Base-by-base conservation (phyloP, 2,888 invertebrate species). In the Drosophila prostipennis region DNA sequence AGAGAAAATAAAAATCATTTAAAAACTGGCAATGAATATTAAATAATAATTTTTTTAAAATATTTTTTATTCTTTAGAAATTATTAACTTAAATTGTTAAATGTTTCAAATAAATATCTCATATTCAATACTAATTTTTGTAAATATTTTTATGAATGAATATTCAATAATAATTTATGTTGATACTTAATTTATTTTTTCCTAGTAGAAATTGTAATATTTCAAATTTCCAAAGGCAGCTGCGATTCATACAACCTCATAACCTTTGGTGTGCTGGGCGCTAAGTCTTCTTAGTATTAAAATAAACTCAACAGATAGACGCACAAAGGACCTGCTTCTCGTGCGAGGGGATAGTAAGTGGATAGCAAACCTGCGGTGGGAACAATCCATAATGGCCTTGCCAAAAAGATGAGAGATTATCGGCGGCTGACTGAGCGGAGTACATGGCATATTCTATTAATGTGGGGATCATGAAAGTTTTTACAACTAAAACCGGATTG, bases 401-500 rank as follows among this genome's bases (percentile, higher is more conserved):
- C 53, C 67, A 55, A 54, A 54, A 63, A 61, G 61, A 54, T 48
- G 52, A 59, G 46, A 45, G 49, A 60, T 63, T 54, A 57, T 45
- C 48, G 32, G 13, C 10, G 48, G 34, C 48, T 34, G 48, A 13
- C 6, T 34, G 34, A 34, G 54, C 29, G 37, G 54, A 39, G 36
- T 36, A 68, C 53, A 49, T 70, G 71, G 61, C 61, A 70, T 61
- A 70, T 61, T 64, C 64, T 64, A 64, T 64, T 64, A 64, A 64
- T 64, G 64, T 64, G 32, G 51, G 57, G 51, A 51, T 53, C 61
- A 77, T 43, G 54, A 80, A 87, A 84, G 82, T 64, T 64, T 88
- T 84, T 79, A 82, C 78, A 85, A 73, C 81, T 89, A 89, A 90
- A 87, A 78, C 76, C 82, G 89, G 51, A 57, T 82, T 76, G 55